Evolutionary conservation across 2,888 invertebrate genomes (phyloP), one percentile per base, ranked within the genome.

Genomic region (Andrena marginata): DNA sequence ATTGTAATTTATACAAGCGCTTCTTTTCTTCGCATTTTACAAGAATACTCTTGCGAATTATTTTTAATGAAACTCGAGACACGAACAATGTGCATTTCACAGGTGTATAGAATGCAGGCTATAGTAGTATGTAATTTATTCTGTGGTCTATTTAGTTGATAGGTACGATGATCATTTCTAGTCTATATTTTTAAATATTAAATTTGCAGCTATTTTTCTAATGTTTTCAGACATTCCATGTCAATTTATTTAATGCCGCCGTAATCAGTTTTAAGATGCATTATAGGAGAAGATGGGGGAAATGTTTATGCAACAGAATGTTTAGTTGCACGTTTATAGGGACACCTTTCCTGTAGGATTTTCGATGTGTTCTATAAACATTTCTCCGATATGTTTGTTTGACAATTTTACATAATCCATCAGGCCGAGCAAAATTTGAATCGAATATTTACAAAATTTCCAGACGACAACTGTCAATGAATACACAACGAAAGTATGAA

Each of bases 171-270:
- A 70, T 71, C 63, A 77, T 78, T 85, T 85, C 85, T 85, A 85
- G 85, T 85, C 85, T 73, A 26, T 84, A 80, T 56, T 84, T 76
- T 67, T 75, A 77, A 79, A 74, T 68, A 70, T 76, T 79, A 35
- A 68, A 79, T 79, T 76, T 64, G 63, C 35, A 75, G 64, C 64
- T 78, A 73, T 76, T 73, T 85, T 73, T 73, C 63, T 59, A 67
- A 81, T 72, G 42, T 69, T 77, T 76, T 70, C 35, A 75, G 68
- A 85, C 85, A 85, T 85, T 85, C 85, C 85, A 79, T 35, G 65
- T 59, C 65, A 78, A 67, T 60, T 74, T 72, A 69, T 77, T 82
- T 78, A 73, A 63, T 78, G 65, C 16, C 42, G 35, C 29, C n/a
- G 2, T 56, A 60, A 82, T 83, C 51, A 65, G 33, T 65, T 42